Conservation (phyloP, 2,113 vertebrate species). For the Atractosteus spatula region DNA sequence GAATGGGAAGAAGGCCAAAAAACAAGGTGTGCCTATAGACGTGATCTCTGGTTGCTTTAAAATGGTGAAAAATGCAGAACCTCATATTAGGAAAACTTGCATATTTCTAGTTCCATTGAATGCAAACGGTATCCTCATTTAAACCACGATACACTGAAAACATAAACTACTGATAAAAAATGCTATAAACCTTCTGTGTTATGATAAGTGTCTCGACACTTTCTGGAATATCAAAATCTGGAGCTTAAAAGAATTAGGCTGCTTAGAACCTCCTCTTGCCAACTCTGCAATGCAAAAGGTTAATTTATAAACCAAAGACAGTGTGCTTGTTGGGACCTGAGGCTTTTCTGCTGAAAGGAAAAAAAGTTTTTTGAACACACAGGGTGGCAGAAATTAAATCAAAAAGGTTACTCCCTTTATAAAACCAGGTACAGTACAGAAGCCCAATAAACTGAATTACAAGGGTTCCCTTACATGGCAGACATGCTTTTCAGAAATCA, state of each 20-base stretch:
- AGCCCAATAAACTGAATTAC: too few species aligned
- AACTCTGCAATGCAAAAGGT: conserved; percentile 55
- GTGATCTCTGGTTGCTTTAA: conserved; percentile 15
- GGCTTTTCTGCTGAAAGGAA: conserved; percentile 42
- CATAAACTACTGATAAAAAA: conserved; percentile 38
- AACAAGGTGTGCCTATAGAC: conserved; percentile 27
- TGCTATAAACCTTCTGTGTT: conserved; percentile 40
- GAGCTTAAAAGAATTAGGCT: conserved; percentile 29
- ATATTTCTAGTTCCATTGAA: conserved; percentile 25
- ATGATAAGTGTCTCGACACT: conserved; percentile 33
- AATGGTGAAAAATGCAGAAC: conserved; percentile 12
- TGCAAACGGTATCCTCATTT: conserved; percentile 24
- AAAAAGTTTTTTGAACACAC: conserved; percentile 48
- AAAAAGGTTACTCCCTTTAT: conserved; percentile 23
- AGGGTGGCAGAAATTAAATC: conserved; percentile 33
- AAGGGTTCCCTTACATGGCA: too few species aligned
- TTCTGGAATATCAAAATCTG: conserved; percentile 32
- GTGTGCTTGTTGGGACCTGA: conserved; percentile 62
- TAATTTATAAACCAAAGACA: conserved; percentile 59
- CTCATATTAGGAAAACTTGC: background rate
- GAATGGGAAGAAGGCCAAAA: conserved; percentile 34
- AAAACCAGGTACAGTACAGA: conserved; percentile 14
- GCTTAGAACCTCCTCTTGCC: conserved; percentile 33
- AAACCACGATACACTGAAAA: conserved; percentile 35
- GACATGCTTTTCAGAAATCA: too few species aligned